Conservation (phyloP, 1,140 invertebrate species). For the Xylocopa sonorina region DNA sequence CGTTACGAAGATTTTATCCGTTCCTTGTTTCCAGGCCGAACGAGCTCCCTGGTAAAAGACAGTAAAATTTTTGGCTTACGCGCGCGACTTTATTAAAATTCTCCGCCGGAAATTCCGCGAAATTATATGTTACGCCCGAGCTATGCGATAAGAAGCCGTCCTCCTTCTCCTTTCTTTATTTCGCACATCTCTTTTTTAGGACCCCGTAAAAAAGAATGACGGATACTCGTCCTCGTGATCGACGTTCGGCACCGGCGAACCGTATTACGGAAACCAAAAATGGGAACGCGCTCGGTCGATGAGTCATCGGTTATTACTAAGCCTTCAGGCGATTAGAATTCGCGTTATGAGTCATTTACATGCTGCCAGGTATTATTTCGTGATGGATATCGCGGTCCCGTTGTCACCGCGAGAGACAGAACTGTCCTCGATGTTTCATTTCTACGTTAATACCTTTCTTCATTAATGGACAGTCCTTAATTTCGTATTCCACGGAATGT, state of each 20-base stretch:
- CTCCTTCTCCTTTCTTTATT: background rate
- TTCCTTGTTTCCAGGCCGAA: conserved; percentile 21
- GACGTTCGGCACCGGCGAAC: background rate
- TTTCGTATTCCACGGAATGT: background rate
- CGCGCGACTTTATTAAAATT: conserved; percentile 44
- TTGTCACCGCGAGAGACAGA: background rate
- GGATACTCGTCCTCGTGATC: background rate
- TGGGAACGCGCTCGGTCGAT: background rate
- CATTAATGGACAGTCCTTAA: background rate
- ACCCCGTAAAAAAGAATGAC: background rate
- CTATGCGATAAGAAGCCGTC: conserved; percentile 6
- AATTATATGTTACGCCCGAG: conserved; percentile 28
- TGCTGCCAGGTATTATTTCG: no score
- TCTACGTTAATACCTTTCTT: background rate
- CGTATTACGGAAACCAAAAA: background rate
- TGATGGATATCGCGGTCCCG: background rate
- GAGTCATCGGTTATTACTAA: background rate
- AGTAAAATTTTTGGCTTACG: conserved; percentile 37
- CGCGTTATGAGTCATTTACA: background rate
- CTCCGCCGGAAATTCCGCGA: background rate
- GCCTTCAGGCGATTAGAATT: no score
- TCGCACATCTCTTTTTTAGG: background rate
- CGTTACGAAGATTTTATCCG: conserved; percentile 34
- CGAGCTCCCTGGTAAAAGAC: conserved; percentile 7
- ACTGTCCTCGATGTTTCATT: background rate